Evolutionary conservation across 2,888 invertebrate genomes (phyloP), one percentile per base, ranked within the genome.

Genomic region (Tridacna crocea): DNA sequence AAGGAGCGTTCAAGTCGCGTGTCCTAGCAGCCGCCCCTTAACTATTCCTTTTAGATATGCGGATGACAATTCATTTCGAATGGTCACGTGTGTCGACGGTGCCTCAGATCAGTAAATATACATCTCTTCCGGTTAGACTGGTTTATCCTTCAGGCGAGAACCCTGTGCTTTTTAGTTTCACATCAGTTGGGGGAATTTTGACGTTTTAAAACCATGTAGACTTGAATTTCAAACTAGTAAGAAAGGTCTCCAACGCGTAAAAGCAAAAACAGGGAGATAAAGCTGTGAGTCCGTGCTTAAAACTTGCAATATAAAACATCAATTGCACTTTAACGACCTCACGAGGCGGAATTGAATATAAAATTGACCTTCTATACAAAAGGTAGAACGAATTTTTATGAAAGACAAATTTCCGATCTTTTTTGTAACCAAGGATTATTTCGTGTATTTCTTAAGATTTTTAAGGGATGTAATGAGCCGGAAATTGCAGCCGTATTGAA

Each of bases 251-350:
- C 8, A 8, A 4, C 36, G 58, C 17, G n/a, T 6, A 58, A 58
- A 58, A 58, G n/a, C 17, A 58, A 58, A 58, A 17, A 58, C 58
- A 4, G 4, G 17, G 19, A 19, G n/a, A 19, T 58, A n/a, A 58
- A 17, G n/a, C 17, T 58, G 58, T 58, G 17, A 58, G 58, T n/a
- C n/a, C n/a, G n/a, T 58, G n/a, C 13, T 61, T 61, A 61, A 61
- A 70, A 51, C 51, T 47, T 47, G 70, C 70, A 75, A 66, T 58
- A 78, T 78, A 82, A 82, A 82, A 78, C 75, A 78, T 61, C 78
- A 75, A 82, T 82, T 82, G 82, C 78, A 82, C 82, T 82, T 82
- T 78, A 78, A 78, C 78, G 82, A 82, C 82, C 82, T 58, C 36
- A 0, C 36, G 26, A 65, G 24, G 46, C n/a, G 11, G 48, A 63